Conservation (phyloP, 1,140 invertebrate genomes). For the Ceratina australensis region DNA sequence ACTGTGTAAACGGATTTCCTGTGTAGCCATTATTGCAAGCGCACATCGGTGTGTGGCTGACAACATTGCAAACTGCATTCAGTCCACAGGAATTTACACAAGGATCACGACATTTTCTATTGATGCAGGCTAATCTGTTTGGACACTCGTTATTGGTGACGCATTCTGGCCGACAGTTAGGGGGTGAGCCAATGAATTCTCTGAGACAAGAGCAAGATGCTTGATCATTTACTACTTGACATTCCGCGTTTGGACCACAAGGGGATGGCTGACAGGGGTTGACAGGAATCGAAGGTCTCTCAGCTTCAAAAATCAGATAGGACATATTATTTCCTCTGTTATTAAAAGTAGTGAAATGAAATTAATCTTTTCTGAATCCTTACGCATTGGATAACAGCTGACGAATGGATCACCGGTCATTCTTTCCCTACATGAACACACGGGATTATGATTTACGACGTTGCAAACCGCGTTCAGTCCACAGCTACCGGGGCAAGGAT, state of each 20-base stretch:
- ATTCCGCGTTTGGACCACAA: conserved; percentile 86
- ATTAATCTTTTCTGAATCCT: conserved; percentile 73
- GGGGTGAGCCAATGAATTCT: conserved; percentile 83
- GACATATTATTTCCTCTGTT: neutral
- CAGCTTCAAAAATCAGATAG: conserved; percentile 43
- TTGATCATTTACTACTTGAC: conserved; percentile 80
- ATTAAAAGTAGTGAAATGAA: neutral
- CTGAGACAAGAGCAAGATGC: conserved; percentile 84
- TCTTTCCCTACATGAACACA: conserved; percentile 75
- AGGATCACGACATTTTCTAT: conserved; percentile 86
- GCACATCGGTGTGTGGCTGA: conserved; percentile 88
- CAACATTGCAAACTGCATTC: conserved; percentile 86
- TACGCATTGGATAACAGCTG: conserved; percentile 79
- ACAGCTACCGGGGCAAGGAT: conserved; percentile 84
- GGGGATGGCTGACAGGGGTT: conserved; percentile 85
- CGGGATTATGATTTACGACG: conserved; percentile 78
- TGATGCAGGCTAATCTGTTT: conserved; percentile 83
- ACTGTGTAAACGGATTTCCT: conserved; percentile 86
- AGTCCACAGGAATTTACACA: conserved; percentile 86
- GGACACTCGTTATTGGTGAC: conserved; percentile 84
- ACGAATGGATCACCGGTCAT: conserved; percentile 80
- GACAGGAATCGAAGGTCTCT: conserved; percentile 51
- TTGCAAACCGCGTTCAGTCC: conserved; percentile 82
- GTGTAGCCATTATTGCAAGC: conserved; percentile 83
- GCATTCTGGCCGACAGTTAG: conserved; percentile 85